Base-by-base conservation (phyloP, 30 jellyfish, hydroid and myxozoan genomes). In the Rhopilema esculentum region DNA sequence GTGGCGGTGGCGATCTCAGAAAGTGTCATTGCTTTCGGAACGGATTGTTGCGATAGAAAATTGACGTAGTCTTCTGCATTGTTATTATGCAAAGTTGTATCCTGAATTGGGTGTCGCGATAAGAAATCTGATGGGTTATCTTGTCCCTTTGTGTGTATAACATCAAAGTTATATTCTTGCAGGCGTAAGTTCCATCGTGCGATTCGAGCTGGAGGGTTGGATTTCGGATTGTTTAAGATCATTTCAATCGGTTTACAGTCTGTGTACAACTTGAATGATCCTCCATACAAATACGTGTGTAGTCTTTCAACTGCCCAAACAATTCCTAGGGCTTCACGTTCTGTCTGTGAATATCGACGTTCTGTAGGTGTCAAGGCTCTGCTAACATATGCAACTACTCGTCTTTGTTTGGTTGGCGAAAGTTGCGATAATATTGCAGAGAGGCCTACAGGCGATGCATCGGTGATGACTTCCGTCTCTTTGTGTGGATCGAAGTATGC, bases 381-480 rank as follows among this genome's bases (percentile, higher is more conserved):
- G 31, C 94, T 63, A 31, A 78, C 96, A 80, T 77, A 88, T 26
- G 88, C 79, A n/a, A 88, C 83, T 49, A 69, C 66, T n/a, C 79
- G 85, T 31, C 85, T 33, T 24, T 50, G 85, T 40, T 74, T 74
- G 8, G 85, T 31, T 74, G 88, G 88, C 53, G 88, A 50, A 27
- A 26, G 30, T 80, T 80, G 91, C 68, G 84, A 62, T 40, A 80
- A 27, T 24, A 80, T 66, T 18, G 91, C 91, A 80, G 85, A 64
- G 31, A 83, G 50, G 28, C 92, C 93, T 19, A 74, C 72, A 21
- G 69, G 89, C 20, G 89, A 71, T 23, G 93, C 89, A 63, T 85
- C 91, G 52, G 93, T 85, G 63, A 61, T 71, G 70, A 85, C 89
- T 68, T 62, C 75, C 40, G 90, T 77, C 21, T 74, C 75, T 9